Percentiles rank a stretch among this genome's conserved stretches.
These are phyloP conservation scores for Spinibarbus caldwelli DNA, from an alignment of 2,797 vertebrate genomes.

Conservation along the genomic window DNA sequence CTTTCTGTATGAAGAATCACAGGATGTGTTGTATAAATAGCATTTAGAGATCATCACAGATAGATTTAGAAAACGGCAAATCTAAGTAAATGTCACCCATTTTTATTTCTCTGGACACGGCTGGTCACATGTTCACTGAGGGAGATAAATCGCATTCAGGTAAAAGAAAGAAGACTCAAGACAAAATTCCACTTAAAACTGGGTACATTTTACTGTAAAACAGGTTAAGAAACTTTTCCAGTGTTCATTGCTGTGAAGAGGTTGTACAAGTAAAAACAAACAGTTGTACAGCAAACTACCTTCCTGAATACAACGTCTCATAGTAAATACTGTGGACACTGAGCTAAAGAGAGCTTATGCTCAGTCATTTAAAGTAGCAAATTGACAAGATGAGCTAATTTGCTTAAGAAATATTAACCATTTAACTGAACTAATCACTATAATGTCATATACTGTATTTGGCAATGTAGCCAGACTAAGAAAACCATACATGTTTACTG, in stretches of 20 bases:
- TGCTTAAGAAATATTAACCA: constrained; percentile 59
- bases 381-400: constrained; percentile 66
- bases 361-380: constrained; percentile 66
- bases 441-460: constrained; percentile 46
- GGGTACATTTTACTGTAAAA: constrained; percentile 70
- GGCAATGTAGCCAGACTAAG: constrained; percentile 48
- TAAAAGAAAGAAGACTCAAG: constrained; percentile 42
- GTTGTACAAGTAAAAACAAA: constrained; percentile 65
- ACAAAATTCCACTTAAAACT: constrained; percentile 59
- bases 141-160: not conserved
- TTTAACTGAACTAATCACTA: constrained; percentile 33
- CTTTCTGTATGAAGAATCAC: not conserved
- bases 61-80: not conserved
- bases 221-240: constrained; percentile 68
- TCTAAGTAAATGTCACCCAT: constrained; percentile 34
- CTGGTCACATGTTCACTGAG: not conserved
- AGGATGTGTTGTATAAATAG: not conserved
- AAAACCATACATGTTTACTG: constrained; percentile 48
- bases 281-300: constrained; percentile 58
- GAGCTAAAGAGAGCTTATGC: constrained; percentile 62
- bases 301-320: constrained; percentile 58
- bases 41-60: constrained; percentile 28
- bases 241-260: constrained; percentile 62
- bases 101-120: constrained; percentile 30
- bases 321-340: constrained; percentile 52